A percentile compares a stretch with the other conserved stretches of the same genome.
phyloP scores from a whole-genome alignment of 1,140 invertebrate species.

The Trachelipus rathkii region DNA sequence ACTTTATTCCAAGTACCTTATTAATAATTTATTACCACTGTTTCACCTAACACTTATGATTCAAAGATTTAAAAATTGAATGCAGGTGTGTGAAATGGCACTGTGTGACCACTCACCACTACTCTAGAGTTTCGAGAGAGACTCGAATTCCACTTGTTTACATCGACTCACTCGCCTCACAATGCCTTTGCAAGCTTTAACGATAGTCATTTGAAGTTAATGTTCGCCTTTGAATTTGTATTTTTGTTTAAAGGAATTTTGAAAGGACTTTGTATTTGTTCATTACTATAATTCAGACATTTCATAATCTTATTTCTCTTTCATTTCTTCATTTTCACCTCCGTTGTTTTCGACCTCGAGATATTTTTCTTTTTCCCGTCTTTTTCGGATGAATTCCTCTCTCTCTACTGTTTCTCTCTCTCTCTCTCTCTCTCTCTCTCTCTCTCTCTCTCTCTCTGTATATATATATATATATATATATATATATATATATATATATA shows the following conservation, averaged over 20 bases:
- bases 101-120: not conserved
- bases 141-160: not conserved
- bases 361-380: no score
- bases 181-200: not conserved
- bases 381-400: no score
- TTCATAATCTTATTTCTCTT: not conserved
- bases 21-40: not conserved
- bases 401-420: no score
- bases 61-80: not conserved
- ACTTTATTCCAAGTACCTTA: not conserved
- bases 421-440: no score
- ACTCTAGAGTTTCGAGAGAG: not conserved
- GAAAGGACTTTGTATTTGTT: not conserved
- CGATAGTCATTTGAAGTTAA: slow-evolving; percentile 11
- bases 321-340: no score
- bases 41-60: not conserved
- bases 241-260: not conserved
- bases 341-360: no score
- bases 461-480: no score
- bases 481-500: no score
- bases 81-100: not conserved
- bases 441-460: no score
- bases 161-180: not conserved
- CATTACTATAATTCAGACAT: not conserved
- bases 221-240: not conserved